phyloP scores from a whole-genome alignment of 64 coral and sea anemone species.

The Actinia equina region DNA sequence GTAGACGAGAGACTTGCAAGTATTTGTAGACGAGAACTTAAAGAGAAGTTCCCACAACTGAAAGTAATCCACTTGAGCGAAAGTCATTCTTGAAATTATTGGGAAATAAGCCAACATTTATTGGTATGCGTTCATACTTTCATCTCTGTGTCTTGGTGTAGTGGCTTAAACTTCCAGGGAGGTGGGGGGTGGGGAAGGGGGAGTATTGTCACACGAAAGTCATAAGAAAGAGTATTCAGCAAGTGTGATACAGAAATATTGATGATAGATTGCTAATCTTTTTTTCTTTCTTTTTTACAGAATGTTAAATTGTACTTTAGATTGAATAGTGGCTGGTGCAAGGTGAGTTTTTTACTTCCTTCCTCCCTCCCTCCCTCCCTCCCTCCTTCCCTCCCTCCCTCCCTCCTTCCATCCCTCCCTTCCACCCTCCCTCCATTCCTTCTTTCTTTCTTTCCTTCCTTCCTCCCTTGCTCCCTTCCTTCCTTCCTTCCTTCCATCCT shows the following conservation, averaged over 20 bases:
- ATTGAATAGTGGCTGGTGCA: slow-evolving; percentile 98
- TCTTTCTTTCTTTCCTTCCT: background rate
- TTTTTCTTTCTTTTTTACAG: slow-evolving; percentile 49
- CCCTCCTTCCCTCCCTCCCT: background rate
- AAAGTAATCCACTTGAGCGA: slow-evolving; percentile 15
- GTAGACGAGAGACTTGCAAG: slow-evolving; percentile 32
- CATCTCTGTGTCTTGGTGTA: background rate
- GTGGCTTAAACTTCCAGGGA: background rate
- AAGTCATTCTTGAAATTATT: background rate
- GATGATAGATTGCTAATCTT: background rate
- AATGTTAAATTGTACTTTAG: slow-evolving; percentile 99
- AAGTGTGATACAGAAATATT: too few relatives aligned
- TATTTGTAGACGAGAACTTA: background rate
- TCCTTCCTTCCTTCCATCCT: background rate
- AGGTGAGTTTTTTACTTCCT: slow-evolving; percentile 41
- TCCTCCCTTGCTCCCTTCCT: background rate
- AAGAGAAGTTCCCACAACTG: slow-evolving; percentile 1
- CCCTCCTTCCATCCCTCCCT: background rate
- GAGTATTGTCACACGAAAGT: too few relatives aligned
- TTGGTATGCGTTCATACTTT: background rate
- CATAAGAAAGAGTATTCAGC: too few relatives aligned
- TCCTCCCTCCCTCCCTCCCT: background rate
- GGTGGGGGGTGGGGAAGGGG: too few relatives aligned
- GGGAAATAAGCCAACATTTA: background rate
- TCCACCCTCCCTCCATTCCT: background rate